Percentiles rank a stretch among this genome's conserved stretches.
Evolutionary conservation across 2,888 invertebrate genomes (phyloP).

Genomic region (Diloba caeruleocephala): DNA sequence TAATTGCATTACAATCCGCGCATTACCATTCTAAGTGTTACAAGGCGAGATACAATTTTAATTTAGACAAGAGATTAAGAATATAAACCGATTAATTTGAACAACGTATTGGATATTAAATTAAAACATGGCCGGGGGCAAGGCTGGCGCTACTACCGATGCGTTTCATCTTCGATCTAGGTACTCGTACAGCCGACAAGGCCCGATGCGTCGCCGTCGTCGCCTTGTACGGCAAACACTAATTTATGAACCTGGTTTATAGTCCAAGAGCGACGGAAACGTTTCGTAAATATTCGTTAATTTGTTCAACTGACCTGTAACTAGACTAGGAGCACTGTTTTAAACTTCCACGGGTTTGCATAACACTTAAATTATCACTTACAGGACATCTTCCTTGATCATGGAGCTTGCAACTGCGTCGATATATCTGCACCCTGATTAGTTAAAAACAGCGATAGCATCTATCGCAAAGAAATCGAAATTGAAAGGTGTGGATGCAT

Average conservation of each 20-base stretch:
- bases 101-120: conserved; percentile 23
- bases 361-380: too few species aligned
- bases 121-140: conserved; percentile 15
- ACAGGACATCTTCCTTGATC: too few species aligned
- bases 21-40: conserved; percentile 37
- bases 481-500: too few species aligned
- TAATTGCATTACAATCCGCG: conserved; percentile 38
- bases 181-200: conserved; percentile 8
- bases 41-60: conserved; percentile 36
- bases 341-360: too few species aligned
- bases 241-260: conserved; percentile 45
- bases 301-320: too few species aligned
- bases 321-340: too few species aligned
- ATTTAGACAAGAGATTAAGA: conserved; percentile 33
- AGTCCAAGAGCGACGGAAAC: conserved; percentile 49
- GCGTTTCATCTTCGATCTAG: conserved; percentile 22
- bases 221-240: conserved; percentile 43
- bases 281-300: conserved; percentile 22
- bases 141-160: conserved; percentile 23
- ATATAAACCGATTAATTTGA: conserved; percentile 27
- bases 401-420: too few species aligned
- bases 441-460: too few species aligned
- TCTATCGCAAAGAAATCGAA: too few species aligned
- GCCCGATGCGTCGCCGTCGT: conserved; percentile 20
- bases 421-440: too few species aligned